A percentile compares a stretch with the other conserved stretches of the same genome.
Conservation (phyloP, 1,140 invertebrate species). For the Drosophila kurseongensis region DNA sequence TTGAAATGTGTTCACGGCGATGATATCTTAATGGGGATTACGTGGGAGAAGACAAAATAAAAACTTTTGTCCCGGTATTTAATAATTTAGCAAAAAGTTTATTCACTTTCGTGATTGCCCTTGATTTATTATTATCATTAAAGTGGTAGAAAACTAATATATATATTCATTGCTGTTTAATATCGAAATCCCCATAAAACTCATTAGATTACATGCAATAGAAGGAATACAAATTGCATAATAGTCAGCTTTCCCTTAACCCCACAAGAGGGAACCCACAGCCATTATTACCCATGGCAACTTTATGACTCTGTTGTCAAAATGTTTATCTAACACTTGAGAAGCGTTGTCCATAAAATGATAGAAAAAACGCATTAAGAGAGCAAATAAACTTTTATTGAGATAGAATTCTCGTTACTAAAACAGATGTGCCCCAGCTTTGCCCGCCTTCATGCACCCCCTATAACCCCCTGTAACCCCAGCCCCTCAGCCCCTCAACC, state of each 20-base stretch:
- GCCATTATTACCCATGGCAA: constrained; percentile 24
- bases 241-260: constrained; percentile 22
- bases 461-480: not conserved
- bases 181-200: not conserved
- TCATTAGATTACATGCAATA: constrained; percentile 18
- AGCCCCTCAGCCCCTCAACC: not conserved
- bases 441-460: not conserved
- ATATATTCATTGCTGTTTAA: too few relatives aligned
- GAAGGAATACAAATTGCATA: constrained; percentile 39
- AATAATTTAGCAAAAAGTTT: too few relatives aligned
- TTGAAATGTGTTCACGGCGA: constrained; percentile 12
- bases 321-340: constrained; percentile 79
- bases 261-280: not conserved
- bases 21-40: constrained; percentile 11
- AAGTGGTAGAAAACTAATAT: too few relatives aligned
- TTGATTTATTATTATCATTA: too few relatives aligned
- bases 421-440: constrained; percentile 55
- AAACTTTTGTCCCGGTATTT: not conserved
- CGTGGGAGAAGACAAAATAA: constrained; percentile 5
- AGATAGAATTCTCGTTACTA: constrained; percentile 54
- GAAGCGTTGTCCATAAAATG: constrained; percentile 51
- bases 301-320: constrained; percentile 71
- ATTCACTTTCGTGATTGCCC: too few relatives aligned
- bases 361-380: constrained; percentile 62
- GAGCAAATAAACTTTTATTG: constrained; percentile 70